phyloP scores from a whole-genome alignment of 2,113 vertebrate genomes.

The Pimephales promelas region DNA sequence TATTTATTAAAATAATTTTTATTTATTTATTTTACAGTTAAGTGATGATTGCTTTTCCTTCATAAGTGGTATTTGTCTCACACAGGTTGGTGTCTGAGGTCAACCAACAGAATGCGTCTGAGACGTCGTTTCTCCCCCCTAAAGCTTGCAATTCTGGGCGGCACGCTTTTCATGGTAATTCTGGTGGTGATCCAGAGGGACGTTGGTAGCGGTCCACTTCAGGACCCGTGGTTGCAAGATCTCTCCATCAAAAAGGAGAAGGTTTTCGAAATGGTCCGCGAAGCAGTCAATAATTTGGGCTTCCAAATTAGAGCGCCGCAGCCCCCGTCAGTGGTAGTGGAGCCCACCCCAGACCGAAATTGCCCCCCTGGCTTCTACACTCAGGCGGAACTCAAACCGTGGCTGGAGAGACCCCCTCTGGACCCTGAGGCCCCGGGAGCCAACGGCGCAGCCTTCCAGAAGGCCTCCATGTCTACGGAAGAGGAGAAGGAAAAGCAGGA shows the following conservation, averaged over 20 bases:
- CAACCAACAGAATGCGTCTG: slow-evolving; percentile 74
- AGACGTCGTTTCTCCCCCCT: slow-evolving; percentile 83
- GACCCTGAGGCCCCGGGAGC: slow-evolving; percentile 81
- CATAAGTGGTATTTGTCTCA: not conserved
- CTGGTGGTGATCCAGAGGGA: slow-evolving; percentile 89
- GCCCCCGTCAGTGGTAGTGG: slow-evolving; percentile 55
- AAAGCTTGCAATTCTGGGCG: slow-evolving; percentile 82
- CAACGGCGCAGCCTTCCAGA: slow-evolving; percentile 80
- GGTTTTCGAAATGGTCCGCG: slow-evolving; percentile 84
- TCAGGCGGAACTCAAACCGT: slow-evolving; percentile 81
- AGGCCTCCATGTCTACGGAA: slow-evolving; percentile 75
- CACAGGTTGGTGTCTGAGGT: not conserved
- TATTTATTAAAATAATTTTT: too few species aligned
- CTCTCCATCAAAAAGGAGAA: slow-evolving; percentile 82
- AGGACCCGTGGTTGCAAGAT: slow-evolving; percentile 87
- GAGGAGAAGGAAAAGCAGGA: slow-evolving; percentile 86
- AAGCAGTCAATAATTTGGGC: slow-evolving; percentile 85
- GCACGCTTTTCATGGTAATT: slow-evolving; percentile 78
- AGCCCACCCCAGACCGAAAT: slow-evolving; percentile 58
- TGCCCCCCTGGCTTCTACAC: slow-evolving; percentile 86
- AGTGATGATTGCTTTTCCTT: not conserved
- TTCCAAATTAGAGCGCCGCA: slow-evolving; percentile 88
- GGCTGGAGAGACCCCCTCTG: slow-evolving; percentile 83
- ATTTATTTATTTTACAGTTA: not conserved
- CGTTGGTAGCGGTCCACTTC: slow-evolving; percentile 61